Evolutionary conservation across 92 coral and sea anemone species (phyloP).

Genomic region (Actinernus sp.): DNA sequence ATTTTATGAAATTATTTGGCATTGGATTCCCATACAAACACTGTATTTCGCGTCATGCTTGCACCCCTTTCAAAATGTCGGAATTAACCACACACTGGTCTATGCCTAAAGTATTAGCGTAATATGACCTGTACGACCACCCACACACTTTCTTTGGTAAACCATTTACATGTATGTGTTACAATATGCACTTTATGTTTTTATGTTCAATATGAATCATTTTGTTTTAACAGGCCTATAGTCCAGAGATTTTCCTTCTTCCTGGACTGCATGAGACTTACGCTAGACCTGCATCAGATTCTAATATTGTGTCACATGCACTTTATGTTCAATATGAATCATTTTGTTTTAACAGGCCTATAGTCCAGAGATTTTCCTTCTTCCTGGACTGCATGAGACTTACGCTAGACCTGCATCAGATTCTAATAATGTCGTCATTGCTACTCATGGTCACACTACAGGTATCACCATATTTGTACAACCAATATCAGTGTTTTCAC

Average conservation of each 20-base stretch:
- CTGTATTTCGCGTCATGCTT: too few relatives aligned
- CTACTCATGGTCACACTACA: conserved; percentile 89
- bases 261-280: conserved; percentile 85
- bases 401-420: conserved; percentile 76
- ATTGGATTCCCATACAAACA: too few relatives aligned
- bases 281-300: conserved; percentile 76
- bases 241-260: conserved; percentile 86
- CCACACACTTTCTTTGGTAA: too few relatives aligned
- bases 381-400: conserved; percentile 85
- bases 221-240: conserved; percentile 70
- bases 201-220: too few relatives aligned
- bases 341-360: conserved; percentile 70
- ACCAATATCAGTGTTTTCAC: not conserved
- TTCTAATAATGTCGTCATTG: conserved; percentile 68
- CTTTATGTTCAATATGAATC: too few relatives aligned
- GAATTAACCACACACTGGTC: too few relatives aligned
- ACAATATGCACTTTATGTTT: too few relatives aligned
- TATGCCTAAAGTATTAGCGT: too few relatives aligned
- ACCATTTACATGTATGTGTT: too few relatives aligned
- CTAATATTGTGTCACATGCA: conserved; percentile 59
- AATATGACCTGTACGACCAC: too few relatives aligned
- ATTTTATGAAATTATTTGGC: too few relatives aligned
- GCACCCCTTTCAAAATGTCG: too few relatives aligned
- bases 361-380: conserved; percentile 86
- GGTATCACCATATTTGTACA: conserved; percentile 39